Percentiles rank a stretch among this genome's conserved stretches.
Evolutionary conservation across 2,888 invertebrate species (phyloP).

Genomic region (Pycnomerus fuliginosus): DNA sequence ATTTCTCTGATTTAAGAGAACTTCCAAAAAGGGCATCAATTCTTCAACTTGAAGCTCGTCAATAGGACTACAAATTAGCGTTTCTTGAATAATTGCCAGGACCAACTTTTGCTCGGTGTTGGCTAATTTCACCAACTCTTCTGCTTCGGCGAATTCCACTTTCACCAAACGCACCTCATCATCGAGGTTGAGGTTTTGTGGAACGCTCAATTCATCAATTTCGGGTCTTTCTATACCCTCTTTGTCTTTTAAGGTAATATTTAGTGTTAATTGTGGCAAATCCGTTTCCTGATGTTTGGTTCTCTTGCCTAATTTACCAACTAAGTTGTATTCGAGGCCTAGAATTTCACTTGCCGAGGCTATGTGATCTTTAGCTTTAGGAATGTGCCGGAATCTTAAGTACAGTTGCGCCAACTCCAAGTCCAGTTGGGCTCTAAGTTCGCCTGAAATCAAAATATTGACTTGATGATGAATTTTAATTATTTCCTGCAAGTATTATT

Average conservation of each 20-base stretch:
- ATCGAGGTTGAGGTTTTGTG: slow-evolving; percentile 69
- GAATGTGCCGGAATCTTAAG: slow-evolving; percentile 71
- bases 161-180: slow-evolving; percentile 86
- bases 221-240: slow-evolving; percentile 53
- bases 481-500: too few species aligned
- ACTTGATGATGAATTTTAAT: too few species aligned
- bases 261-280: slow-evolving; percentile 79
- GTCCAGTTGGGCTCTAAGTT: slow-evolving; percentile 53
- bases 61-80: slow-evolving; percentile 58
- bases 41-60: slow-evolving; percentile 82
- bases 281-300: slow-evolving; percentile 85
- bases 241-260: slow-evolving; percentile 57
- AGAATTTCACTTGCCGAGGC: slow-evolving; percentile 62
- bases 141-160: slow-evolving; percentile 67
- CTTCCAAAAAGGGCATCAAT: slow-evolving; percentile 72
- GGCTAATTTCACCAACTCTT: slow-evolving; percentile 55
- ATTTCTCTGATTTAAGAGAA: slow-evolving; percentile 65
- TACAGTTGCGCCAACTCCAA: slow-evolving; percentile 67
- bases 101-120: slow-evolving; percentile 78
- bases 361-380: slow-evolving; percentile 68
- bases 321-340: slow-evolving; percentile 67
- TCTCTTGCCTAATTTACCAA: slow-evolving; percentile 82
- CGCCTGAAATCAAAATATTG: too few species aligned
- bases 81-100: slow-evolving; percentile 70
- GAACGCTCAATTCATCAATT: slow-evolving; percentile 59